These are phyloP conservation scores for Odocoileus virginianus DNA, from an alignment of 2,113 vertebrate species.

Conservation along the genomic window DNA sequence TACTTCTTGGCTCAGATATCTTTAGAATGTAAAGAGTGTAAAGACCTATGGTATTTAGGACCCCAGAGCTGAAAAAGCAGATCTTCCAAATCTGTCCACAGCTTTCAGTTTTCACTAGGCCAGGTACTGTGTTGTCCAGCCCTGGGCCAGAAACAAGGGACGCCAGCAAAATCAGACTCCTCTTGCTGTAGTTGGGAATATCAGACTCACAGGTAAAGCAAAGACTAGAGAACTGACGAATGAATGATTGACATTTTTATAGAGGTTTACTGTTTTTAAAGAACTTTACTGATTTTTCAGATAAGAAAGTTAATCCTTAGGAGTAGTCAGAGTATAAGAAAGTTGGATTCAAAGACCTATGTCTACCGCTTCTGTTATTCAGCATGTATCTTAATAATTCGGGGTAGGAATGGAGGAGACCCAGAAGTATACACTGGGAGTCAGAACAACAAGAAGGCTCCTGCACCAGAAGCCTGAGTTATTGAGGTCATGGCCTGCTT, in stretches of 20 bases:
- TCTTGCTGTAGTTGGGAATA: background rate
- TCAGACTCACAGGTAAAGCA: background rate
- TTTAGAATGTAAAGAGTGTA: constrained; percentile 52
- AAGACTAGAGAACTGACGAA: constrained; percentile 21
- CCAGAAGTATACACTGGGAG: background rate
- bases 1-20: constrained; percentile 16
- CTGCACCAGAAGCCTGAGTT: background rate
- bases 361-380: background rate
- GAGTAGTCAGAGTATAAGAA: background rate
- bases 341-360: background rate
- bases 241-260: background rate
- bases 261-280: constrained; percentile 9
- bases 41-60: constrained; percentile 13
- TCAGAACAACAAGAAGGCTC: background rate
- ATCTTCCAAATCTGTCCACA: background rate
- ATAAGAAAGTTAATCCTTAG: constrained; percentile 24
- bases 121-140: background rate
- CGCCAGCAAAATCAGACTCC: background rate
- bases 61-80: background rate
- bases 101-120: background rate
- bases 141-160: background rate
- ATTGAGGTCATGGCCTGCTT: background rate
- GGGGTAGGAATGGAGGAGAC: background rate
- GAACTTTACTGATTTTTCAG: constrained; percentile 26
- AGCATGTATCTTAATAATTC: background rate